Evolutionary conservation across 1,140 invertebrate genomes (phyloP).

Genomic region (Bombyx mori): ASM3026992v2 NC_085129.1:16169501-16170000

Average conservation of each 20-base stretch:
- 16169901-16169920: slow-evolving; percentile 20
- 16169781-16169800: slow-evolving; percentile 47
- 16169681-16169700: no score
- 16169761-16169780: slow-evolving; percentile 22
- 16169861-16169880: slow-evolving; percentile 29
- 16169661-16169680: no score
- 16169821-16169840: slow-evolving; percentile 58
- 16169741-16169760: slow-evolving; percentile 41
- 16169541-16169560: no score
- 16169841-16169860: slow-evolving; percentile 39
- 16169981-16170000: slow-evolving; percentile 27
- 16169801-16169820: slow-evolving; percentile 56
- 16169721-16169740: no score
- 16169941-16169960: slow-evolving; percentile 24
- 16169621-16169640: no score
- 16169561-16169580: no score
- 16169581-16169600: no score
- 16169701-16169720: no score
- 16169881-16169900: slow-evolving; percentile 19
- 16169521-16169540: no score
- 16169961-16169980: slow-evolving; percentile 26
- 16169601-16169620: no score
- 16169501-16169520: no score
- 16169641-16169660: no score
- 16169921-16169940: slow-evolving; percentile 25